Percentiles rank a stretch among this genome's conserved stretches.
These are phyloP conservation scores for Meteorus sp. DNA, from an alignment of 1,140 invertebrate genomes.

Conservation along the genomic window DNA sequence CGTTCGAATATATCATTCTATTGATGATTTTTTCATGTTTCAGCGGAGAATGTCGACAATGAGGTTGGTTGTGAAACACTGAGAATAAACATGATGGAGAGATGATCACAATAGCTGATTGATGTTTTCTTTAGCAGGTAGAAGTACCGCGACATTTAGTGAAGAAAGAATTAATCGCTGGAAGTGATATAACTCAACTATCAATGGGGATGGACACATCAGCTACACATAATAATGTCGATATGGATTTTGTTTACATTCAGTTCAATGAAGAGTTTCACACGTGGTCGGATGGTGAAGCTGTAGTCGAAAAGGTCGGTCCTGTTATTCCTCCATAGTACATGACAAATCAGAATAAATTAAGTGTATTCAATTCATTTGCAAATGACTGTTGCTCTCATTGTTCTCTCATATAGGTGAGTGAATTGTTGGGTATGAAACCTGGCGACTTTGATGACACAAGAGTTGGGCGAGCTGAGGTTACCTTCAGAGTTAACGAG, in stretches of 20 bases:
- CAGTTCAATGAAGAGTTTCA: slow-evolving; percentile 62
- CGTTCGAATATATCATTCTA: too few species aligned
- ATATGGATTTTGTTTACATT: slow-evolving; percentile 71
- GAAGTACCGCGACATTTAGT: slow-evolving; percentile 36
- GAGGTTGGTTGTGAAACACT: slow-evolving; percentile 14
- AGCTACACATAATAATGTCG: slow-evolving; percentile 63
- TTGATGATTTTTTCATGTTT: too few species aligned
- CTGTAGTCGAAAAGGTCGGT: slow-evolving; percentile 46
- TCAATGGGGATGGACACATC: slow-evolving; percentile 33
- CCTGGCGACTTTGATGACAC: too few species aligned
- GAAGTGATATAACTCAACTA: slow-evolving; percentile 14
- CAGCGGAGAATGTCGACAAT: too few species aligned
- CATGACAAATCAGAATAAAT: too few species aligned
- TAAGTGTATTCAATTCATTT: too few species aligned
- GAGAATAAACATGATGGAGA: too few species aligned
- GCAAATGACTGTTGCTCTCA: too few species aligned
- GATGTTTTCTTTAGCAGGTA: background rate
- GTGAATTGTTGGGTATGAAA: slow-evolving; percentile 61
- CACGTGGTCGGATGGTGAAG: slow-evolving; percentile 46
- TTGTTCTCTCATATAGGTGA: too few species aligned
- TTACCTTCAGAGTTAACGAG: slow-evolving; percentile 77
- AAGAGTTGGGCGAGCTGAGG: slow-evolving; percentile 74
- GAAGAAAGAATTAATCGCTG: slow-evolving; percentile 54
- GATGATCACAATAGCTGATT: too few species aligned
- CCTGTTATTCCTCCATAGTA: too few species aligned